A percentile compares a stretch with the other conserved stretches of the same genome.
These are phyloP conservation scores for Synaphobranchus kaupii DNA, from an alignment of 2,797 vertebrate genomes.

Conservation along the genomic window DNA sequence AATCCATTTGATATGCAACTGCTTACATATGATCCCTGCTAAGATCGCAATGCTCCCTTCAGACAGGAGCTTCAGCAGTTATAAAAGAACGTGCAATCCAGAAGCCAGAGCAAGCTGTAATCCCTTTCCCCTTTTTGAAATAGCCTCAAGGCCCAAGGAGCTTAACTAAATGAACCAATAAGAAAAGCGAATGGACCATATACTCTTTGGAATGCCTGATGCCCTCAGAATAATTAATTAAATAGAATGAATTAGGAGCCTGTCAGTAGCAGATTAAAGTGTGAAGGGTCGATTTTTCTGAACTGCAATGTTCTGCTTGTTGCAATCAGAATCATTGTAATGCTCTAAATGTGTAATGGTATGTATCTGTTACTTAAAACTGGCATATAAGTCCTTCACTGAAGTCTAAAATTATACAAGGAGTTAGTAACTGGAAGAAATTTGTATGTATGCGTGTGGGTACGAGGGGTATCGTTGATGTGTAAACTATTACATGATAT, in stretches of 20 bases:
- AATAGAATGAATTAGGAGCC: constrained; percentile 74
- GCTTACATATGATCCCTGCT: constrained; percentile 60
- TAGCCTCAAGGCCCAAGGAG: constrained; percentile 79
- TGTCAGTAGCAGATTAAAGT: constrained; percentile 42
- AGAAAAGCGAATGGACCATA: constrained; percentile 60
- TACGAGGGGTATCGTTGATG: too few species aligned
- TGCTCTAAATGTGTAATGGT: constrained; percentile 50
- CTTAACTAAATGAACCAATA: constrained; percentile 71
- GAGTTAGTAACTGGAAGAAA: too few species aligned
- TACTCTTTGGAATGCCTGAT: constrained; percentile 69
- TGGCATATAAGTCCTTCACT: neutral
- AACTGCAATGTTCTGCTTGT: constrained; percentile 69
- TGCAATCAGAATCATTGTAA: constrained; percentile 68
- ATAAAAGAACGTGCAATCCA: constrained; percentile 73
- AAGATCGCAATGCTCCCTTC: constrained; percentile 67
- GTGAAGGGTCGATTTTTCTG: constrained; percentile 77
- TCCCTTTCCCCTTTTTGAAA: constrained; percentile 57
- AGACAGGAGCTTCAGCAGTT: constrained; percentile 65
- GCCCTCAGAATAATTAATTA: constrained; percentile 74
- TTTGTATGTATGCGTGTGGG: too few species aligned
- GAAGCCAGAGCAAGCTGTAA: constrained; percentile 77
- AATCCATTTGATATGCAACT: constrained; percentile 65
- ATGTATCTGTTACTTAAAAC: constrained; percentile 63
- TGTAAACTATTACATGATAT: too few species aligned
- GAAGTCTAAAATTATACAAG: neutral